Percentiles rank a stretch among this genome's conserved stretches.
Conservation (phyloP, 2,888 invertebrate genomes). For the Diaphora mendica region DNA sequence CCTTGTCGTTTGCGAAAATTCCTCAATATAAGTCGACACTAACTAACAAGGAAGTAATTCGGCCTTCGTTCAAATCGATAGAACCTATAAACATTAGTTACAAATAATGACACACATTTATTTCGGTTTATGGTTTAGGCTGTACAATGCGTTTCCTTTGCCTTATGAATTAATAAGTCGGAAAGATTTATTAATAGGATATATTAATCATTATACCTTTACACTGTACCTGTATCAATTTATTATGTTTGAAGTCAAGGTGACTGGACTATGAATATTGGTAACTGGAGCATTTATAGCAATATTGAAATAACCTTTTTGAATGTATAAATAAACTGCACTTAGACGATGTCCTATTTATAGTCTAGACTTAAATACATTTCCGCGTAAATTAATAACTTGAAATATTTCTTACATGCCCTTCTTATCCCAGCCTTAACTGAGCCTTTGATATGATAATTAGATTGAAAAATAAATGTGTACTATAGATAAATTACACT, state of each 20-base stretch:
- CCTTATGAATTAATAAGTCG: constrained; percentile 12
- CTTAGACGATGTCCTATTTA: not conserved
- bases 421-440: not conserved
- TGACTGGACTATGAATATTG: not conserved
- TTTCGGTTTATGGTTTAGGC: constrained; percentile 9
- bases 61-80: constrained; percentile 61
- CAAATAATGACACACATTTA: constrained; percentile 23
- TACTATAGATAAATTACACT: not conserved
- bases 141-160: constrained; percentile 11
- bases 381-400: too few species aligned
- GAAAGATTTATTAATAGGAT: constrained; percentile 13
- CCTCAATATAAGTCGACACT: constrained; percentile 66
- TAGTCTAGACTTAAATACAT: not conserved
- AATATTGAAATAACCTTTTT: not conserved
- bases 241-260: constrained; percentile 2
- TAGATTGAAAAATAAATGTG: not conserved
- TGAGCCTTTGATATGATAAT: not conserved
- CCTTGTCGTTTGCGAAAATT: constrained; percentile 63
- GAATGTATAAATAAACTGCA: not conserved
- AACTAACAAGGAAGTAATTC: constrained; percentile 46
- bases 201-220: not conserved
- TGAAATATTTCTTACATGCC: too few species aligned
- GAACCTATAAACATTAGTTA: constrained; percentile 29
- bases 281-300: not conserved
- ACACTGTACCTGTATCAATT: not conserved